phyloP scores from a whole-genome alignment of 2,888 invertebrate species.

The Unio delphinus region DNA sequence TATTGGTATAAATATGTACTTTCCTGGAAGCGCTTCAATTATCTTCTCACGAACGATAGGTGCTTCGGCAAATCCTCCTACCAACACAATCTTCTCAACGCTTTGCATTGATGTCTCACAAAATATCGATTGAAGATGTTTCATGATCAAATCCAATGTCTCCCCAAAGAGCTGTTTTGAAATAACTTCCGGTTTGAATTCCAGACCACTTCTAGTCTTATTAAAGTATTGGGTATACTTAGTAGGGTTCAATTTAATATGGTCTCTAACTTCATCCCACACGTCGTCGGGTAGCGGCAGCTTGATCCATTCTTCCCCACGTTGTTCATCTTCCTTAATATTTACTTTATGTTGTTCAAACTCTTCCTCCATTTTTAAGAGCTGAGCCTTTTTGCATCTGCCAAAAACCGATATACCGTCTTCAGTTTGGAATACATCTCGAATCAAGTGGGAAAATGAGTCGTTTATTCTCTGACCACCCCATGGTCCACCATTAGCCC shows the following conservation, averaged over 20 bases:
- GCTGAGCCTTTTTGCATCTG: slow-evolving; percentile 8
- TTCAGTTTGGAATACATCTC: slow-evolving; percentile 16
- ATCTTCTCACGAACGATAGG: slow-evolving; percentile 19
- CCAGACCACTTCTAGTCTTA: slow-evolving; percentile 5
- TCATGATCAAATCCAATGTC: slow-evolving; percentile 8
- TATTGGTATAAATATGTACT: slow-evolving; percentile 16
- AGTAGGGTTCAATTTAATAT: slow-evolving; percentile 9
- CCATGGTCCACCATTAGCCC: slow-evolving; percentile 8
- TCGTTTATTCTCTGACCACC: slow-evolving; percentile 26
- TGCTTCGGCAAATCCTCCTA: slow-evolving; percentile 30
- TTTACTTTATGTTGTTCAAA: slow-evolving; percentile 25
- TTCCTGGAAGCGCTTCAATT: slow-evolving; percentile 4
- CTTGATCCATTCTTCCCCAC: slow-evolving; percentile 8
- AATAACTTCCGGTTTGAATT: slow-evolving; percentile 14
- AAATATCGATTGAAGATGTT: slow-evolving; percentile 10
- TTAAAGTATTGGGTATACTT: slow-evolving; percentile 1
- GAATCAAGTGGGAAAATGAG: slow-evolving; percentile 20
- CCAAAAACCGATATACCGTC: slow-evolving; percentile 12
- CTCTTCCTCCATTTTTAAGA: slow-evolving; percentile 21
- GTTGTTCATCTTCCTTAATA: slow-evolving; percentile 10
- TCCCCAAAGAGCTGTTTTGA: slow-evolving; percentile 14
- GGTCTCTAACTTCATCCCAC: slow-evolving; percentile 1
- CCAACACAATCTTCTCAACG: slow-evolving; percentile 14
- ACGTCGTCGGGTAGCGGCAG: slow-evolving; percentile 11
- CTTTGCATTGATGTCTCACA: slow-evolving; percentile 1